Conservation (phyloP, 1,140 invertebrate genomes). For the Anoplolepis gracilipes region DNA sequence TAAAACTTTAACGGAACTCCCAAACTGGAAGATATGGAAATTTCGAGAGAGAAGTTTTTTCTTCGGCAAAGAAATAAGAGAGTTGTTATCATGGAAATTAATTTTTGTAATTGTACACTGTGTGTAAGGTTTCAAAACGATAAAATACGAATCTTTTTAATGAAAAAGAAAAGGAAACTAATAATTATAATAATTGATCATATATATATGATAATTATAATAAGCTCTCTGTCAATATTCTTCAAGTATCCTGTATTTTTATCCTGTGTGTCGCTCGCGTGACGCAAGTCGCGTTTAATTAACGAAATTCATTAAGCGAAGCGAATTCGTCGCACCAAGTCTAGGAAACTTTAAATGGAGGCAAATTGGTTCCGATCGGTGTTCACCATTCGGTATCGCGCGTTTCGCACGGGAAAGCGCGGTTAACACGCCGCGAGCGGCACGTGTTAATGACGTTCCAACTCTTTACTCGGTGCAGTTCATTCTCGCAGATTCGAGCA, state of each 20-base stretch:
- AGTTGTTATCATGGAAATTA: background rate
- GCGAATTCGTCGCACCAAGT: background rate
- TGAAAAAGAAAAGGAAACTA: too few species aligned
- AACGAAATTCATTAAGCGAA: conserved; percentile 33
- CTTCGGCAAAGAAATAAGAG: background rate
- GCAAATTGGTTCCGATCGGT: conserved; percentile 21
- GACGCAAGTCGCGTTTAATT: conserved; percentile 17
- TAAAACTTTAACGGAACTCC: background rate
- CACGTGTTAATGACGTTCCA: conserved; percentile 53
- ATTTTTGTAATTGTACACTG: background rate
- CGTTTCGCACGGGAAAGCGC: background rate
- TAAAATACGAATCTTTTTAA: background rate
- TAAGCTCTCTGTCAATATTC: too few species aligned
- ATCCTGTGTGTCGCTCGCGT: background rate
- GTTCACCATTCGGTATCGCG: background rate
- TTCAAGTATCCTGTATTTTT: background rate
- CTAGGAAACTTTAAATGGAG: conserved; percentile 29
- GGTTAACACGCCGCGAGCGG: conserved; percentile 8
- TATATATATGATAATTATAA: too few species aligned
- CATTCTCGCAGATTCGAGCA: conserved; percentile 24
- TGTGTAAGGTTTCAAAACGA: background rate
- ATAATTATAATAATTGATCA: too few species aligned
- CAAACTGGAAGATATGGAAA: background rate
- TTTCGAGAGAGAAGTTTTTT: background rate
- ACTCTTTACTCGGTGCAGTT: conserved; percentile 52